These are phyloP conservation scores for Lepisosteus oculatus DNA, from an alignment of 2,113 vertebrate genomes.

Conservation along the genomic window DNA sequence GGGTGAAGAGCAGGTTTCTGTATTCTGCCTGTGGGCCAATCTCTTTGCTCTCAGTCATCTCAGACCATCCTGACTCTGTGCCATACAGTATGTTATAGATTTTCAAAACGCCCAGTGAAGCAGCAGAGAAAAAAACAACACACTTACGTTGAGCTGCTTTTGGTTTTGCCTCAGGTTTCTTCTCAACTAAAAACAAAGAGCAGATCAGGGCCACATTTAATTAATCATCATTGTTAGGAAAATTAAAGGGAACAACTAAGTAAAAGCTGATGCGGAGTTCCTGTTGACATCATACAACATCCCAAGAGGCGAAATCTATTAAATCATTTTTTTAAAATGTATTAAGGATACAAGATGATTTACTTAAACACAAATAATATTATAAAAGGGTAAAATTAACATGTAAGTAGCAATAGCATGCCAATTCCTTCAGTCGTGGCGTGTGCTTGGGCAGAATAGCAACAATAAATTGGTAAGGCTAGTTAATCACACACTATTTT, in stretches of 20 bases:
- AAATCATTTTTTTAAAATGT: too few species aligned
- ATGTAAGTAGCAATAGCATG: too few species aligned
- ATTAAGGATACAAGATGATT: too few species aligned
- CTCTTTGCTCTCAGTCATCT: neutral
- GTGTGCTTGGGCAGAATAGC: too few species aligned
- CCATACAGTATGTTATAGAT: neutral
- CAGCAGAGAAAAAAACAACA: neutral
- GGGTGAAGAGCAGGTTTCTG: neutral
- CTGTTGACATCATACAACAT: too few species aligned
- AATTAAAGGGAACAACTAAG: neutral
- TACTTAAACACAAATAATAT: too few species aligned
- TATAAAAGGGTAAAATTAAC: too few species aligned
- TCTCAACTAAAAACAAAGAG: neutral
- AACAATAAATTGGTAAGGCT: too few species aligned
- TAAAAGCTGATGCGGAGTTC: neutral
- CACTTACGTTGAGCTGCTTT: constrained; percentile 1
- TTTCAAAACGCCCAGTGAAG: neutral
- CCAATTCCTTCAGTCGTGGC: too few species aligned
- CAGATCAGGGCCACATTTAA: neutral
- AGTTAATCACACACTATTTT: too few species aligned
- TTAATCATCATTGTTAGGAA: neutral
- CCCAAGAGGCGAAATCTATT: too few species aligned
- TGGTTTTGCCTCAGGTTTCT: neutral
- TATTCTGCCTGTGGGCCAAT: neutral
- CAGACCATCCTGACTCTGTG: neutral